Evolutionary conservation across 2,888 invertebrate genomes (phyloP), one percentile per base, ranked within the genome.

Genomic region (Agrilus cyanescens): DNA sequence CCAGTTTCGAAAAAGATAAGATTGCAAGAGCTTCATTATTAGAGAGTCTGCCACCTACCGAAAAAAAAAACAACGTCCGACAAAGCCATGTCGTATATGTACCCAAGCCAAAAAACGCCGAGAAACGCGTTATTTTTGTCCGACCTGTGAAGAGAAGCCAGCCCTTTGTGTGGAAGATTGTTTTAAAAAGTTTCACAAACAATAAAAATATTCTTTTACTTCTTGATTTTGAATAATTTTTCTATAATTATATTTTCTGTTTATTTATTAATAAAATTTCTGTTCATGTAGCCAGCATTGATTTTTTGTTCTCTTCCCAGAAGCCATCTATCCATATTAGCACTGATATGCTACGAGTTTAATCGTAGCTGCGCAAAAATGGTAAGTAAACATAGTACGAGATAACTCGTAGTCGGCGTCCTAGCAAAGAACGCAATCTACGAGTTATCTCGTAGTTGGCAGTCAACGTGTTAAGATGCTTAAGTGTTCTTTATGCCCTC

Each of bases 271-370:
- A n/a, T n/a, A n/a, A n/a, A n/a, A n/a, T n/a, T n/a, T n/a, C n/a
- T n/a, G n/a, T n/a, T n/a, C n/a, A n/a, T n/a, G n/a, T n/a, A n/a
- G n/a, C n/a, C n/a, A n/a, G n/a, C n/a, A n/a, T n/a, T n/a, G n/a
- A 38, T 40, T 53, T 49, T 52, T 53, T 53, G 48, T 52, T 53
- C 42, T 50, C 30, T 46, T 50, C 46, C 49, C 45, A 46, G 50
- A 51, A 49, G 48, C 48, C 46, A 53, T 51, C 50, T 52, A 50
- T 52, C 40, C 34, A 52, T 52, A 53, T 53, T 50, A 43, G 41
- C 46, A 50, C 49, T 50, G 47, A 51, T 50, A 48, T 48, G 47
- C 38, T 48, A 39, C 46, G 51, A 50, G 44, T 52, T 47, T 47
- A 38, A 41, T 50, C 48, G 48, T 52, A 49, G 50, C 48, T 47